Base-by-base conservation (phyloP, 2,797 vertebrate genomes). In the Picus viridis region DNA sequence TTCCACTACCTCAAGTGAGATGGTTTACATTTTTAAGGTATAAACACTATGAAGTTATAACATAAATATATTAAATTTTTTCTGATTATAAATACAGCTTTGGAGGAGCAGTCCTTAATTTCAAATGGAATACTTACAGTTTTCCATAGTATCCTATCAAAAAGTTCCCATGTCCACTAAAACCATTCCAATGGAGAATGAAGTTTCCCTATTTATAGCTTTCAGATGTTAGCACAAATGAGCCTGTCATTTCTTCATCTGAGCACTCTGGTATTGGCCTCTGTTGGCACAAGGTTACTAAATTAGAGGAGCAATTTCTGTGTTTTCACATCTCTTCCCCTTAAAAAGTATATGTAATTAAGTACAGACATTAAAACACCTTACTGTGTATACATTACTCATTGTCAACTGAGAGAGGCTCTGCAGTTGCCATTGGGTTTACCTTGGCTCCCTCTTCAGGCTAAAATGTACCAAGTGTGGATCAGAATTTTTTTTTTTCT, bases 361-460 rank as follows among this genome's bases (percentile, higher is more conserved):
- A 86, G 67, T 59, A 76, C 41, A 73, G 45, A 47, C 75, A 58
- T 72, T 87, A 96, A 96, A 88, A 90, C 11, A 89, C 5, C 8
- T 14, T 73, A 71, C 32, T 14, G 43, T 77, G 73, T 67, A 84
- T 95, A 75, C 83, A 75, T 49, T 39, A 54, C 53, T 72, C 56
- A 57, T 71, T 94, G 67, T 64, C 86, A 94, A 51, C 61, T 86
- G 86, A 90, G 92, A 93, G 49, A 45, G 20, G 43, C 56, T 70
- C 74, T 34, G 59, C 1, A 12, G 69, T 39, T 77, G 83, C 74
- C 62, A 81, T 64, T 85, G 85, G 51, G 83, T 94, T 96, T 96
- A 53, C 91, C 84, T 23, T 72, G 86, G 68, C 70, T 97, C 95
- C 96, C 95, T 95, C 96, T 96, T 73, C 64, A 90, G 92, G 72